These are phyloP conservation scores for Passer domesticus DNA, from an alignment of 2,113 vertebrate species.

Conservation along the genomic window DNA sequence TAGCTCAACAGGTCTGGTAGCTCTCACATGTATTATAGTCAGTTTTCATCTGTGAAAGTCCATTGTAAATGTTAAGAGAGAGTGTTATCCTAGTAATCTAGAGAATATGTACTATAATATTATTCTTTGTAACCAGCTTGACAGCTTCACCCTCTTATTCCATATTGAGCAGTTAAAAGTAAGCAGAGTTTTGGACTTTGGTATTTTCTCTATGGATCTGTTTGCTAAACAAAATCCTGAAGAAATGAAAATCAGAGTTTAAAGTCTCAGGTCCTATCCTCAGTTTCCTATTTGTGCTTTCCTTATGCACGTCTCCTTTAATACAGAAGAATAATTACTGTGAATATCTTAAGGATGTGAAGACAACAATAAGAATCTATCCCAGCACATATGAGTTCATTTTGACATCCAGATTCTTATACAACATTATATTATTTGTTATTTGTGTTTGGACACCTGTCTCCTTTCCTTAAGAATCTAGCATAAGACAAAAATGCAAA, in stretches of 20 bases:
- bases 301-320: not conserved
- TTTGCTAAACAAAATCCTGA: not conserved
- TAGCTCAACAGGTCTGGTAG: not conserved
- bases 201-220: not conserved
- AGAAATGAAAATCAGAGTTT: not conserved
- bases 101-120: not conserved
- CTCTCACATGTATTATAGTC: not conserved
- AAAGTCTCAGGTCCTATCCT: not conserved
- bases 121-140: not conserved
- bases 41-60: not conserved
- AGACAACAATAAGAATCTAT: not conserved
- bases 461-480: not conserved
- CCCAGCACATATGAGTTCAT: not conserved
- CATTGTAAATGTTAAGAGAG: not conserved
- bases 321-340: not conserved
- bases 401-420: not conserved
- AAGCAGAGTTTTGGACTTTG: not conserved
- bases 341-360: not conserved
- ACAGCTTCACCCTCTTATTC: not conserved
- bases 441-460: not conserved
- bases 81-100: not conserved
- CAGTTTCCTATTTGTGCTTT: not conserved
- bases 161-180: not conserved
- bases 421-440: not conserved
- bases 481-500: not conserved